Percentiles rank a stretch among this genome's conserved stretches.
Conservation (phyloP, 2,797 vertebrate species). For the Tapera naevia region DNA sequence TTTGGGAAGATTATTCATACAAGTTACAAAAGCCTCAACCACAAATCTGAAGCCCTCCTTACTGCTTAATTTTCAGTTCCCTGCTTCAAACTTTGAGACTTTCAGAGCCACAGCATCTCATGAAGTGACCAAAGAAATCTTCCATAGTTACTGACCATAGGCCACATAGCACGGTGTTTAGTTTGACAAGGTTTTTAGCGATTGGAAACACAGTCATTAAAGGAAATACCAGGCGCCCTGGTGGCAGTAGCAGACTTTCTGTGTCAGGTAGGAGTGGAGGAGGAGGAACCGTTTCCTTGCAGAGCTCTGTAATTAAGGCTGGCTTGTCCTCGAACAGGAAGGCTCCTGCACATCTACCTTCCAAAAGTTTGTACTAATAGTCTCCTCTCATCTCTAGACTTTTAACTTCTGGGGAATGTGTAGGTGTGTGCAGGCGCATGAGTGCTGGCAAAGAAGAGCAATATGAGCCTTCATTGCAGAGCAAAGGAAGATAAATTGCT, state of each 20-base stretch:
- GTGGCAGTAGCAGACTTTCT: background rate
- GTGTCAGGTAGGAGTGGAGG: background rate
- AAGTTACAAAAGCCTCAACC: background rate
- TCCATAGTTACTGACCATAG: background rate
- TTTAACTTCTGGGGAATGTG: rapidly evolving
- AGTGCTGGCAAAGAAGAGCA: background rate
- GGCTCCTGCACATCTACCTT: background rate
- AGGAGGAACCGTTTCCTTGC: background rate
- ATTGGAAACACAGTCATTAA: background rate
- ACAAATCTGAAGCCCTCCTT: background rate
- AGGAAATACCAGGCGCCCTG: background rate
- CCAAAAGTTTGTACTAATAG: background rate
- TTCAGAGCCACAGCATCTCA: background rate
- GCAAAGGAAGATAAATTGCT: background rate
- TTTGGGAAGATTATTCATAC: background rate
- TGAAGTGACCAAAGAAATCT: background rate
- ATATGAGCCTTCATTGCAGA: background rate
- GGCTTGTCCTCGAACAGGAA: background rate
- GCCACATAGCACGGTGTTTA: background rate
- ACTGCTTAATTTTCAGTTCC: background rate
- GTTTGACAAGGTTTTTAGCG: background rate
- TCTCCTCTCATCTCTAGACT: background rate
- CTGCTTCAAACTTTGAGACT: background rate
- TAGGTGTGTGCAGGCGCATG: background rate
- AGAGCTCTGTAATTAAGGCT: background rate